Conservation (phyloP, 2,888 invertebrate species). For the Cryptus viduatorius region DNA sequence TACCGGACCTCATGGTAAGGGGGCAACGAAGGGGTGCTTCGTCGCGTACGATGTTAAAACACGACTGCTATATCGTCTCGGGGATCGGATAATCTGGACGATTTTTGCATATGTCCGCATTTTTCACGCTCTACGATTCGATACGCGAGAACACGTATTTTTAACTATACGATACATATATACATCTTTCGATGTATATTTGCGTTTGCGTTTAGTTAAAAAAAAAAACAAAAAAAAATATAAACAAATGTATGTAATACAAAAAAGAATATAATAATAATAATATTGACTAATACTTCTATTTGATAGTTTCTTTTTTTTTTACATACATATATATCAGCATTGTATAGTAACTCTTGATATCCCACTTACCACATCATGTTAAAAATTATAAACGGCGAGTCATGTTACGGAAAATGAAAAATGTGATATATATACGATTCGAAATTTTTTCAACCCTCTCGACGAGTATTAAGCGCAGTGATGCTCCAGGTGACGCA, state of each 20-base stretch:
- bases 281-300: no score
- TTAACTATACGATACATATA: constrained; percentile 32
- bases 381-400: no score
- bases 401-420: no score
- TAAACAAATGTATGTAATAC: no score
- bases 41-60: constrained; percentile 20
- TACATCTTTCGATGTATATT: neutral
- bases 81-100: constrained; percentile 64
- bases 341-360: no score
- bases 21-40: constrained; percentile 58
- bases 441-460: constrained; percentile 25
- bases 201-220: no score
- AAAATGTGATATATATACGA: no score
- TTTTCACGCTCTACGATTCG: constrained; percentile 73
- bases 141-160: constrained; percentile 30
- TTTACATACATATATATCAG: no score
- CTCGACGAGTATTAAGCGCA: constrained; percentile 13
- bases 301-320: no score
- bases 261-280: no score
- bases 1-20: constrained; percentile 61
- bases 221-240: no score
- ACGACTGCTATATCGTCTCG: constrained; percentile 40
- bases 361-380: no score
- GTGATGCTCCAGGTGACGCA: constrained; percentile 63
- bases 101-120: constrained; percentile 80